phyloP scores from a whole-genome alignment of 1,140 invertebrate genomes.

The Sycophaga agraensis region DNA sequence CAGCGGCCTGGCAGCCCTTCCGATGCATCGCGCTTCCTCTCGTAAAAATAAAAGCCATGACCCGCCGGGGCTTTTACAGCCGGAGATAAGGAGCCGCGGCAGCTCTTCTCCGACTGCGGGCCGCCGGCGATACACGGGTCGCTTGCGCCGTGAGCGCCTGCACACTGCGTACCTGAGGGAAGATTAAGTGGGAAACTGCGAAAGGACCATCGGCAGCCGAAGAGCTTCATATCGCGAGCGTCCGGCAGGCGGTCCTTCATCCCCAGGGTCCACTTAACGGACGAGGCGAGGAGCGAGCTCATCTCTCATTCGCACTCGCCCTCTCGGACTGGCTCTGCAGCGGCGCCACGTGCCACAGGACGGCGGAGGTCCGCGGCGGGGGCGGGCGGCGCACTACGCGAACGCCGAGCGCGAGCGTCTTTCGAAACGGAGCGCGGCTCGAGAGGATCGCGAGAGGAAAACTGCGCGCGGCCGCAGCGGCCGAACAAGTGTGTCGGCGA shows the following conservation, averaged over 20 bases:
- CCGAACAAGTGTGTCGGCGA: constrained; percentile 18
- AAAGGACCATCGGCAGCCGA: constrained; percentile 41
- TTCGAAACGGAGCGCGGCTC: neutral
- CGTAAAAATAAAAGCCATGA: no score
- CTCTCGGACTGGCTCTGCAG: neutral
- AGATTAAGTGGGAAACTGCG: constrained; percentile 38
- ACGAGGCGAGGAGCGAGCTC: constrained; percentile 31
- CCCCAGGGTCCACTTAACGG: constrained; percentile 32
- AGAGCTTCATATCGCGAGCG: constrained; percentile 38
- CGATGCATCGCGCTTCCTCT: no score
- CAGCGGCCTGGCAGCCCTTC: no score
- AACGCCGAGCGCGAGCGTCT: no score
- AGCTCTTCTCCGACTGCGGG: no score
- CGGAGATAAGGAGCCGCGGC: no score
- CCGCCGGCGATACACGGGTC: no score
- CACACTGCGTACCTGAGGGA: constrained; percentile 38
- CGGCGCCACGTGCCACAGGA: no score
- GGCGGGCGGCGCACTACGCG: no score
- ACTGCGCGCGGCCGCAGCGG: constrained; percentile 5
- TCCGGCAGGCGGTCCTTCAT: constrained; percentile 33
- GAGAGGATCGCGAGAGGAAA: neutral
- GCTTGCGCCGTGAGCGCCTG: no score
- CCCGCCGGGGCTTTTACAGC: no score
- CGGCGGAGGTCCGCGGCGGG: no score
- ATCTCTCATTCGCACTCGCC: constrained; percentile 11